A percentile compares a stretch with the other conserved stretches of the same genome.
Evolutionary conservation across 2,113 vertebrate species (phyloP).

Genomic region (Zootoca vivipara): DNA sequence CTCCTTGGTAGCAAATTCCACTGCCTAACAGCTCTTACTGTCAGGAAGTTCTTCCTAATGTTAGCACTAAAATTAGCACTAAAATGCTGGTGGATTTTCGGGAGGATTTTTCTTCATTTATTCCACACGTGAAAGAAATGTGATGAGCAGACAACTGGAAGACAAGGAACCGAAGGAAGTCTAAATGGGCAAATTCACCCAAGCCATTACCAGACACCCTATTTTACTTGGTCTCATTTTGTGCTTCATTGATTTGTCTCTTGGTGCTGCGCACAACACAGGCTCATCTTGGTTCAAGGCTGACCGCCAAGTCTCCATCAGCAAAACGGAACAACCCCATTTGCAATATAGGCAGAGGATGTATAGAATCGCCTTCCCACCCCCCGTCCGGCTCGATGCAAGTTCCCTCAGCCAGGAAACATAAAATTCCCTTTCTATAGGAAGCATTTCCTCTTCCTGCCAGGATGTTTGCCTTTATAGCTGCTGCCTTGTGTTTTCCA

Average conservation of each 20-base stretch:
- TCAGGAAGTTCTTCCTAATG: no score
- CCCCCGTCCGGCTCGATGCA: no score
- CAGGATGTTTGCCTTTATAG: slow-evolving; percentile 24
- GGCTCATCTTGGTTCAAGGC: neutral
- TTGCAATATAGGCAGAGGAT: neutral
- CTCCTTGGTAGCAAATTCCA: no score
- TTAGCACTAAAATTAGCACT: no score
- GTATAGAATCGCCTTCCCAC: no score
- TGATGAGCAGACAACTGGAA: neutral
- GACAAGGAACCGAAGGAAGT: neutral
- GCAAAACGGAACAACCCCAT: neutral
- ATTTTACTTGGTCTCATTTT: neutral
- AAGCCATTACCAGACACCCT: neutral
- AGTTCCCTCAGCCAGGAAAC: slow-evolving; percentile 1
- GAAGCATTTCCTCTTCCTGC: slow-evolving; percentile 26
- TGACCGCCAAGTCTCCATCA: neutral
- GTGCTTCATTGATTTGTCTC: neutral
- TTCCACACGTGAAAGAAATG: no score
- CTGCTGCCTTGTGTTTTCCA: slow-evolving; percentile 11
- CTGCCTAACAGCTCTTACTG: no score
- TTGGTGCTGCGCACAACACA: neutral
- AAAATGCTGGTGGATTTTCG: no score
- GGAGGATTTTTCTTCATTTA: no score
- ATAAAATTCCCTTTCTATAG: slow-evolving; percentile 13
- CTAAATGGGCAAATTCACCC: neutral